These are phyloP conservation scores for Sphaerodactylus townsendi DNA, from an alignment of 2,113 vertebrate species.

Conservation along the genomic window DNA sequence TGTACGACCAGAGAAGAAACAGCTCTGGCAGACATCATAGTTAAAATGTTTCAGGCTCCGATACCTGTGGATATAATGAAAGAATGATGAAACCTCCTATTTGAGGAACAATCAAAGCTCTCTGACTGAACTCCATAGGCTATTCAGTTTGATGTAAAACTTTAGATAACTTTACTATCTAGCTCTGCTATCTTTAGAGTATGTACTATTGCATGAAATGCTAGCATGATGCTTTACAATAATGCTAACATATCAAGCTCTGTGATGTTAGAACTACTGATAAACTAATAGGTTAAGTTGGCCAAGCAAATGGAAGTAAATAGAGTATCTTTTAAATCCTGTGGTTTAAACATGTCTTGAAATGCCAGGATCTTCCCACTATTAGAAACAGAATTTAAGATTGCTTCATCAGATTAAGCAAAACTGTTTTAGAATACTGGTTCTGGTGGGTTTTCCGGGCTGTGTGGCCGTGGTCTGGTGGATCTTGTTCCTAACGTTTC, in stretches of 20 bases:
- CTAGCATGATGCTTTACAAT: background rate
- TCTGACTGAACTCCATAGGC: background rate
- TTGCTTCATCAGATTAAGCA: background rate
- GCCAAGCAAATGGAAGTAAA: background rate
- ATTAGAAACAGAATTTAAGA: background rate
- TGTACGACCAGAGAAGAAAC: constrained; percentile 97
- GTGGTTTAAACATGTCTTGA: background rate
- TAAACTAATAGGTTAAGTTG: background rate
- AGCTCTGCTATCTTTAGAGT: too few relatives aligned
- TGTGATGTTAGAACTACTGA: background rate
- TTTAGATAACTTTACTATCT: background rate
- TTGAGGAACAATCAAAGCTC: background rate
- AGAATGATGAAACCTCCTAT: constrained; percentile 16
- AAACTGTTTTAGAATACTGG: too few relatives aligned
- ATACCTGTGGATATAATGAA: constrained; percentile 78
- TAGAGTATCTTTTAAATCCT: background rate
- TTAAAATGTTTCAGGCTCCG: constrained; percentile 98
- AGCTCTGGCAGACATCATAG: constrained; percentile 98
- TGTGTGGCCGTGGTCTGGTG: too few relatives aligned
- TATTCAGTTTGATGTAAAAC: background rate
- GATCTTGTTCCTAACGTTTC: too few relatives aligned
- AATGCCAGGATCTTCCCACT: background rate
- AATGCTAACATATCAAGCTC: background rate
- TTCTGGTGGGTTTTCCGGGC: too few relatives aligned
- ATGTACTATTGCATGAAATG: background rate